Base-by-base conservation (phyloP, 2,113 vertebrate species). In the Paralichthys olivaceus region DNA sequence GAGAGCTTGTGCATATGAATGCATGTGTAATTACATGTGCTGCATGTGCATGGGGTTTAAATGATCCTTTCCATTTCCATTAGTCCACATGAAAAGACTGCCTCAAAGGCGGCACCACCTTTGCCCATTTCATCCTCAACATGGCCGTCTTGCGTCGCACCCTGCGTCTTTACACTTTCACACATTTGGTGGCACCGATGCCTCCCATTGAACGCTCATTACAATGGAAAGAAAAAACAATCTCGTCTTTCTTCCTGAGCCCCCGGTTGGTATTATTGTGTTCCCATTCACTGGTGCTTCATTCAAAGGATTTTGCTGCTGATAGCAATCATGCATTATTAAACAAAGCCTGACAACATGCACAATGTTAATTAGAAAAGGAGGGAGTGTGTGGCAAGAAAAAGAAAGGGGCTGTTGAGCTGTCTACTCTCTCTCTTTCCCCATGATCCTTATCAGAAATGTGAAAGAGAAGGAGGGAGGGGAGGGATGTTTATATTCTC, bases 271-370 rank as follows among this genome's bases (percentile, higher is more conserved):
- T 90, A 86, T 91, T 91, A 90, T 92, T 93, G 88, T 90, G 86
- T 88, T 92, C 83, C 85, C 84, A 91, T 93, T 92, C 91, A 91
- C 28, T 76, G 80, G 82, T 43, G 86, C 84, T 87, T 83, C 88
- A 92, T 90, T 93, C 90, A 92, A 91, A 91, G 90, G 91, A 84
- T 86, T 89, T 84, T 87, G 83, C 85, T 77, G 85, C 86, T 92
- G 92, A 93, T 93, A 92, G 91, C 89, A 81, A 93, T 93, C 92
- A 79, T 91, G 91, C 91, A 93, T 93, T 94, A 94, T 91, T 92
- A 93, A 93, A 92, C 91, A 91, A 91, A 92, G 87, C 90, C 92
- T 87, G 91, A 93, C 91, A 91, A 91, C 89, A 92, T 83, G 91
- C 90, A 75, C 91, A 87, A 80, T 90, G 93, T 92, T 94, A 93